Base-by-base conservation (phyloP, 2,113 vertebrate genomes). In the Upupa epops region DNA sequence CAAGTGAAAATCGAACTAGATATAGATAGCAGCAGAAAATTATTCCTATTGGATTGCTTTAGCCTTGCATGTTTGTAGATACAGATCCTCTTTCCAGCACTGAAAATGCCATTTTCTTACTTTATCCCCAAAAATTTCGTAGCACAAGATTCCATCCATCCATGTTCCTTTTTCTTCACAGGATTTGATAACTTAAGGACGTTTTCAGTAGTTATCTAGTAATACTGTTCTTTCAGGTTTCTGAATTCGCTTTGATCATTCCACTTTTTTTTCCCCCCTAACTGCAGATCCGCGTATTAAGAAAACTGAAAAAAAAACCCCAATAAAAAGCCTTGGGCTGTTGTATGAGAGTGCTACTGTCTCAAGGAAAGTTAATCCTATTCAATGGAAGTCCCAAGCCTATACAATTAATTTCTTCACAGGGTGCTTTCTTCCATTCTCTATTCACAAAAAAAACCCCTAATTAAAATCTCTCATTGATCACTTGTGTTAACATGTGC, bases 361-460 rank as follows among this genome's bases (percentile, higher is more conserved):
- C 86, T 84, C 77, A 89, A 90, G 65, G 61, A 81, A 94, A 79
- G 65, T 81, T 93, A 90, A 93, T 88, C 61, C 66, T 81, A 86
- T 84, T 93, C 86, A 93, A 49, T 89, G 65, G 54, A 93, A 90
- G 58, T 90, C 76, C 66, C 40, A 55, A 86, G 58, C 51, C 70
- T 69, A 61, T 78, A 58, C 80, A 96, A 87, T 82, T 84, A 71
- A 90, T 93, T 90, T 90, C 81, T 91, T 92, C 77, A 83, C 81
- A 80, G 84, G 68, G 77, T 91, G 77, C 88, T 94, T 92, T 92
- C 80, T 90, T 88, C 61, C 37, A 74, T 81, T 92, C 54, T 90
- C 85, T 94, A 72, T 86, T 93, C 63, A 92, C 91, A 68, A 94
- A 86, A 93, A 83, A 92, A 83, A 90, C 0, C 13, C 46, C 31